A percentile compares a stretch with the other conserved stretches of the same genome.
Conservation (phyloP, 2,797 vertebrate genomes). For the Eulemur rubriventer region DNA sequence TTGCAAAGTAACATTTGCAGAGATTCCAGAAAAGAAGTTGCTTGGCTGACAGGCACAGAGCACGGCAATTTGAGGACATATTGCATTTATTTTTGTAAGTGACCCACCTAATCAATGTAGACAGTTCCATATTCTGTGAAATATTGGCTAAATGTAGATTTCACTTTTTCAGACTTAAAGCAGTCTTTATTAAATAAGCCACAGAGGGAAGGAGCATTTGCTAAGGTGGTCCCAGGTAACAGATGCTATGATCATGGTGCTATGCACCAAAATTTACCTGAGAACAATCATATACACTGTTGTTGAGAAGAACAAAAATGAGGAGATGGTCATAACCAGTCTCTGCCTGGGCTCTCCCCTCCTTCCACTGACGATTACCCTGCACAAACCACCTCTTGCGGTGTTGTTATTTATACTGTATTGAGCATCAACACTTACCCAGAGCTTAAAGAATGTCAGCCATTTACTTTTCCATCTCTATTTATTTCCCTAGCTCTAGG, state of each 20-base stretch:
- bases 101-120: neutral
- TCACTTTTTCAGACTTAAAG: neutral
- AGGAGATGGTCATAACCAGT: neutral
- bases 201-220: neutral
- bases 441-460: neutral
- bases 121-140: neutral
- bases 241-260: neutral
- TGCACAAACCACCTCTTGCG: neutral
- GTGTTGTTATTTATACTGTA: neutral
- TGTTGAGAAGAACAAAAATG: neutral
- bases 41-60: neutral
- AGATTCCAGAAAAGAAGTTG: neutral
- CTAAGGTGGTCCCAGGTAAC: neutral
- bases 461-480: neutral
- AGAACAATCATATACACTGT: neutral
- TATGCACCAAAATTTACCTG: neutral
- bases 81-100: neutral
- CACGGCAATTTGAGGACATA: neutral
- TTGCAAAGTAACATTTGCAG: neutral
- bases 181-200: neutral
- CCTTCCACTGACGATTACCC: neutral
- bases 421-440: neutral
- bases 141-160: neutral
- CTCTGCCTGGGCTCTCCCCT: neutral
- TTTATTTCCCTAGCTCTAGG: neutral